Evolutionary conservation across 2,113 vertebrate genomes (phyloP).

Genomic region (Lepidothrix coronata): DNA sequence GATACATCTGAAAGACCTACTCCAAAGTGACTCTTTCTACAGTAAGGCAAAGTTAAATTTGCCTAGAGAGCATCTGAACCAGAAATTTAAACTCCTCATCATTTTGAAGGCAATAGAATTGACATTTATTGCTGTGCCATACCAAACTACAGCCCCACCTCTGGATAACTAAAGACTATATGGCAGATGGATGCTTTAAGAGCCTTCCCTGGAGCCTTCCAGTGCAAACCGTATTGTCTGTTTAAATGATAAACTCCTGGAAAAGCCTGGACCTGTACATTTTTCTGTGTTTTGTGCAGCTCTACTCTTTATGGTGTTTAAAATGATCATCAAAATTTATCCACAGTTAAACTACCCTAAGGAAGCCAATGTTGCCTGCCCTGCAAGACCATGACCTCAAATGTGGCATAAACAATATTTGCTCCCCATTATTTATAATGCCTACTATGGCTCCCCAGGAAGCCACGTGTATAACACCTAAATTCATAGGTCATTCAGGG

Average conservation of each 20-base stretch:
- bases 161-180: background rate
- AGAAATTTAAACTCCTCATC: slow-evolving; percentile 5
- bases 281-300: slow-evolving; percentile 19
- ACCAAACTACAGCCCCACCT: background rate
- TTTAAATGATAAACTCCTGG: slow-evolving; percentile 32
- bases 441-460: background rate
- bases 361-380: background rate
- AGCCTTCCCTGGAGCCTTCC: background rate
- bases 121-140: background rate
- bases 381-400: background rate
- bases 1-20: background rate
- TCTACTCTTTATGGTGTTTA: background rate
- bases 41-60: slow-evolving; percentile 8
- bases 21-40: background rate
- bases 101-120: background rate
- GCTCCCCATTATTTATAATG: background rate
- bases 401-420: slow-evolving; percentile 29
- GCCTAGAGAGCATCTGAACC: background rate
- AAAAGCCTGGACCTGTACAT: background rate
- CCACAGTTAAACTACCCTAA: slow-evolving; percentile 11
- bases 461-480: background rate
- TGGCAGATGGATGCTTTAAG: slow-evolving; percentile 5
- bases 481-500: background rate
- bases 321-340: slow-evolving; percentile 4
- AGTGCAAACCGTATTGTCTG: background rate